A percentile compares a stretch with the other conserved stretches of the same genome.
Conservation (phyloP, 2,797 vertebrate species). For the Rhyacichthys aspro region DNA sequence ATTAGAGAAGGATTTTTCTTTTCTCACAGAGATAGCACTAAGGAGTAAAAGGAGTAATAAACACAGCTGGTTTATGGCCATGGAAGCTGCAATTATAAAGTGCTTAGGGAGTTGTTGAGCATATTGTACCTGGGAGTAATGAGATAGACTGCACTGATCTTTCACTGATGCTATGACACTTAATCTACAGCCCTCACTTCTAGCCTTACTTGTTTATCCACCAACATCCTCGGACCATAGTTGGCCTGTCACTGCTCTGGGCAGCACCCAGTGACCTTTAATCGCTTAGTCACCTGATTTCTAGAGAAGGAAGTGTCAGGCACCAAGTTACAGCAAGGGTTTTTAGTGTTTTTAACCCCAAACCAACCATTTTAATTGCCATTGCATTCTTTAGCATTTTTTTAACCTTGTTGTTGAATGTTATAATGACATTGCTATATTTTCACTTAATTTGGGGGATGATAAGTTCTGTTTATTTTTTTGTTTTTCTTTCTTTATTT, state of each 20-base stretch:
- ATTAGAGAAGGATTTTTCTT: slow-evolving; percentile 71
- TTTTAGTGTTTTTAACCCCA: slow-evolving; percentile 10
- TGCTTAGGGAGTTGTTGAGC: slow-evolving; percentile 69
- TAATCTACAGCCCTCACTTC: slow-evolving; percentile 67
- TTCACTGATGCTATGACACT: slow-evolving; percentile 71
- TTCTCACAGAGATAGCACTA: slow-evolving; percentile 49
- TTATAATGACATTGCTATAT: neutral
- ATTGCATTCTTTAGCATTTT: too few relatives aligned
- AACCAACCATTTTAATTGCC: too few relatives aligned
- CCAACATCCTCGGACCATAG: slow-evolving; percentile 64
- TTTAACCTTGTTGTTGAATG: slow-evolving; percentile 36
- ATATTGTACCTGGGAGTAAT: slow-evolving; percentile 73
- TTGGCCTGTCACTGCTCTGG: slow-evolving; percentile 50
- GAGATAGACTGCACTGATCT: slow-evolving; percentile 77
- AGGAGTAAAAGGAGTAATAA: slow-evolving; percentile 65
- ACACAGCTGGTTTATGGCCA: slow-evolving; percentile 74
- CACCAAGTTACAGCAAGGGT: slow-evolving; percentile 23
- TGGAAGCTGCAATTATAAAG: slow-evolving; percentile 75
- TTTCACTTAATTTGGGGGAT: too few relatives aligned
- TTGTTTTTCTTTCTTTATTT: too few relatives aligned
- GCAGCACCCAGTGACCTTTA: slow-evolving; percentile 45
- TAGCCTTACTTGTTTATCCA: slow-evolving; percentile 70
- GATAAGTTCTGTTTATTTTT: too few relatives aligned
- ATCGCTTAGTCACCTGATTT: slow-evolving; percentile 57
- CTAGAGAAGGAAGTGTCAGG: slow-evolving; percentile 26